A percentile compares a stretch with the other conserved stretches of the same genome.
These are phyloP conservation scores for Mylabris sibirica DNA, from an alignment of 2,888 invertebrate species.

Conservation along the genomic window DNA sequence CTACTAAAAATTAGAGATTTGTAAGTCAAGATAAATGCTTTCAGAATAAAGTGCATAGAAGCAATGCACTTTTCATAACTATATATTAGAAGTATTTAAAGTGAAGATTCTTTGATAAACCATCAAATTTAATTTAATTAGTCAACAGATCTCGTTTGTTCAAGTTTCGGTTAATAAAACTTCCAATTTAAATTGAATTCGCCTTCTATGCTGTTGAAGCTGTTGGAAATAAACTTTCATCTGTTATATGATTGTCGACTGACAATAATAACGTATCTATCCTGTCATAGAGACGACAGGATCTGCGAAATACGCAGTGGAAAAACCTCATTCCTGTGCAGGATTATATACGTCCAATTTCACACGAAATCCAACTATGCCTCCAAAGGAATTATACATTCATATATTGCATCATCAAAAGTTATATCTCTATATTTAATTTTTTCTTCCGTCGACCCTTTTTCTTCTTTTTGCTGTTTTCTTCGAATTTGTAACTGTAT, in stretches of 20 bases:
- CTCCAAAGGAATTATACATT: too few species aligned
- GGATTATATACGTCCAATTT: slow-evolving; percentile 47
- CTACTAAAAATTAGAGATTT: neutral
- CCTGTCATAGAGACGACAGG: neutral
- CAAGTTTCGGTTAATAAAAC: neutral
- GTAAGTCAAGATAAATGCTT: neutral
- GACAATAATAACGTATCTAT: neutral
- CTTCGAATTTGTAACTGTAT: too few species aligned
- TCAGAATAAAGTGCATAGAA: neutral
- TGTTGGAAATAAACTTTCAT: neutral
- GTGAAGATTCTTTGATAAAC: neutral
- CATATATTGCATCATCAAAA: slow-evolving; percentile 7
- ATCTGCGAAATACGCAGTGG: neutral
- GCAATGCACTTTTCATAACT: neutral
- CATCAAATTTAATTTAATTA: neutral
- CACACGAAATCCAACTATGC: slow-evolving; percentile 24
- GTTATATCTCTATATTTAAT: neutral
- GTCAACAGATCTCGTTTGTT: neutral
- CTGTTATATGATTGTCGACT: neutral
- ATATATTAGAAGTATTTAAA: neutral
- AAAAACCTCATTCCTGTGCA: slow-evolving; percentile 31
- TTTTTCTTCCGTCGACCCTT: neutral
- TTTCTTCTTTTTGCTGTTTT: neutral
- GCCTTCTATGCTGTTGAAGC: neutral
- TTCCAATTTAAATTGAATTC: neutral